These are phyloP conservation scores for Acanthaster planci DNA, from an alignment of 35 echinoderm and acorn worm species.

Conservation along the genomic window DNA sequence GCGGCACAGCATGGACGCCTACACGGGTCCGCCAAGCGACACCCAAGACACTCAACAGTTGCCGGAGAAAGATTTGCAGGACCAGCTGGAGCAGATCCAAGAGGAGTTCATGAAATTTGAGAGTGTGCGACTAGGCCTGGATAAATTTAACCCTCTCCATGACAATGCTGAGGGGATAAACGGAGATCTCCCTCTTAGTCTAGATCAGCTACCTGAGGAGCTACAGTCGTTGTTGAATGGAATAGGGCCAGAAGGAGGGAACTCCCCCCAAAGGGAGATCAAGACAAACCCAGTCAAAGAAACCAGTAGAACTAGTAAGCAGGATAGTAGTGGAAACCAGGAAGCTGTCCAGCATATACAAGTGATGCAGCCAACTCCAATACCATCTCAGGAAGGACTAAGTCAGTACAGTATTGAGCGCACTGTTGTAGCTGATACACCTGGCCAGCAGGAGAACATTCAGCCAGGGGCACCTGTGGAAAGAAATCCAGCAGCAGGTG, in stretches of 20 bases:
- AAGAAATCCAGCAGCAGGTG: neutral
- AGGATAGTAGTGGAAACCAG: conserved; percentile 11
- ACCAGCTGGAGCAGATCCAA: conserved; percentile 48
- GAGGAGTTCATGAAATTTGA: conserved; percentile 69
- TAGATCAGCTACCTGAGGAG: neutral
- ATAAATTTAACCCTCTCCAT: conserved; percentile 39
- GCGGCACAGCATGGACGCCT: conserved; percentile 46
- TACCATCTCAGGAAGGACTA: neutral
- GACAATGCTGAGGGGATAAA: neutral
- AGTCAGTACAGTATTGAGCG: conserved; percentile 6
- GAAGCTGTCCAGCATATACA: neutral
- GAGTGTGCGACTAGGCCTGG: conserved; percentile 32
- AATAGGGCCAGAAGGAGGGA: neutral
- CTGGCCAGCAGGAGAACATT: neutral
- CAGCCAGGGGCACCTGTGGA: neutral
- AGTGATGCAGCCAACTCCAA: neutral
- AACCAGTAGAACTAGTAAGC: neutral
- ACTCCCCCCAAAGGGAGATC: neutral
- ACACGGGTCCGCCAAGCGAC: neutral
- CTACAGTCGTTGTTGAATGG: neutral
- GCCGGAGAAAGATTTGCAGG: conserved; percentile 21
- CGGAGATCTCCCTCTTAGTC: neutral
- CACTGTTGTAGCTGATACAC: neutral
- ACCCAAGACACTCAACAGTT: neutral
- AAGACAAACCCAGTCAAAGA: neutral